These are phyloP conservation scores for Acinonyx jubatus DNA, from an alignment of 2,113 vertebrate species.

Conservation along the genomic window DNA sequence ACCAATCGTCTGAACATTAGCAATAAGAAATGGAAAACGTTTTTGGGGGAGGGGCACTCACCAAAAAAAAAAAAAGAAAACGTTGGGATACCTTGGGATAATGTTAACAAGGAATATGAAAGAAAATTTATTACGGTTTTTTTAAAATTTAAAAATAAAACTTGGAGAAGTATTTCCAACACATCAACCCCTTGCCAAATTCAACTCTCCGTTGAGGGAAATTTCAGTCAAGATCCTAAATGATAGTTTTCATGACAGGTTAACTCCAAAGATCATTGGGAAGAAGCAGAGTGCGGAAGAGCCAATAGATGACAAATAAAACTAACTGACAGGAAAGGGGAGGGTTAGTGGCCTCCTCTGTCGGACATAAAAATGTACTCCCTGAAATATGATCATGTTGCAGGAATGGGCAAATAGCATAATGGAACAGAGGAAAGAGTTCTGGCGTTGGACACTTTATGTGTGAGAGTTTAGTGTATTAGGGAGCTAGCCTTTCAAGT, in stretches of 20 bases:
- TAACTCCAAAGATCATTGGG: not conserved
- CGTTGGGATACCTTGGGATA: not conserved
- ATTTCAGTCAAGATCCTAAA: not conserved
- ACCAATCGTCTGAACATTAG: not conserved
- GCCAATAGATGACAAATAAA: not conserved
- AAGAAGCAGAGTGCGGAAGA: slow-evolving; percentile 16
- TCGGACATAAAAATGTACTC: not conserved
- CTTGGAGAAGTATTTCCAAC: not conserved
- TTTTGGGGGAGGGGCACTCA: not conserved
- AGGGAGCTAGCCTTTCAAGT: not conserved
- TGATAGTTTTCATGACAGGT: not conserved
- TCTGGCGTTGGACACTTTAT: not conserved
- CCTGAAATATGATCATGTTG: not conserved
- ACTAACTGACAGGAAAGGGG: not conserved
- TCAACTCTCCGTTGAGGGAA: not conserved
- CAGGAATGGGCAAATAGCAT: not conserved
- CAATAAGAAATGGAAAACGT: not conserved
- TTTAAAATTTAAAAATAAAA: not conserved
- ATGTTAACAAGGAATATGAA: not conserved
- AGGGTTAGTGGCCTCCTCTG: not conserved
- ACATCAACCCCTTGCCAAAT: not conserved
- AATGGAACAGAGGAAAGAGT: not conserved
- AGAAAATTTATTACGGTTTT: not conserved
- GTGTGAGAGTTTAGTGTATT: not conserved
- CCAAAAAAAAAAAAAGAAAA: not conserved